Evolutionary conservation across 2,113 vertebrate species (phyloP).

Genomic region (Merops nubicus): DNA sequence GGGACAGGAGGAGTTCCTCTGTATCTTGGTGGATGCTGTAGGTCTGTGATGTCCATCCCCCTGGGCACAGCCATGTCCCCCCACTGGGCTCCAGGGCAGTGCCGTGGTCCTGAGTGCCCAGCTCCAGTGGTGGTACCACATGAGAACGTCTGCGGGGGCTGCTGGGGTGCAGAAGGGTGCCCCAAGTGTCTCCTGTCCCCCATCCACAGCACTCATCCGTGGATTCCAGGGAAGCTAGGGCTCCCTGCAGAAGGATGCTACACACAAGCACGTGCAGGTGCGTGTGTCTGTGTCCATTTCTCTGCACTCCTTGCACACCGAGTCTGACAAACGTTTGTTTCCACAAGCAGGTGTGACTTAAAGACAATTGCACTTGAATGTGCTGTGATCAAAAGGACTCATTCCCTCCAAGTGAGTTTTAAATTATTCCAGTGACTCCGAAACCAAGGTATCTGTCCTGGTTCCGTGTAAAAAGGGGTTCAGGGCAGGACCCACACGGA

Average conservation of each 20-base stretch:
- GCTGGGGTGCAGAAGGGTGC: background rate
- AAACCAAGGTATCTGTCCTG: background rate
- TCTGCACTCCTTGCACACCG: background rate
- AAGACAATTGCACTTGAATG: background rate
- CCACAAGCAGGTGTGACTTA: background rate
- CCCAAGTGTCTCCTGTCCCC: fast-evolving
- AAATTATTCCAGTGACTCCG: background rate
- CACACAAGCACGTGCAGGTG: no score
- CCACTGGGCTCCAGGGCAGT: fast-evolving
- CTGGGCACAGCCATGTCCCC: background rate
- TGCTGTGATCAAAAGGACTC: background rate
- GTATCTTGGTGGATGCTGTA: fast-evolving
- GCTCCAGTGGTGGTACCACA: fast-evolving
- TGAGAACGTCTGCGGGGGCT: fast-evolving
- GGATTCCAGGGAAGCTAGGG: background rate
- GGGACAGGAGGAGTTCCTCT: background rate
- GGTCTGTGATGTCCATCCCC: background rate
- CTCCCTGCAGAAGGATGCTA: background rate
- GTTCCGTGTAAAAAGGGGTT: no score
- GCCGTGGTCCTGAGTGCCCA: fast-evolving
- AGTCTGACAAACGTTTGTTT: background rate
- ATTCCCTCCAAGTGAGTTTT: background rate
- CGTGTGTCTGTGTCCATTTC: fast-evolving
- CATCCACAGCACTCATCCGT: background rate
- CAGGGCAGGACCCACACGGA: no score